Evolutionary conservation across 2,888 invertebrate genomes (phyloP), one percentile per base, ranked within the genome.

Genomic region (Leistus spinibarbis): DNA sequence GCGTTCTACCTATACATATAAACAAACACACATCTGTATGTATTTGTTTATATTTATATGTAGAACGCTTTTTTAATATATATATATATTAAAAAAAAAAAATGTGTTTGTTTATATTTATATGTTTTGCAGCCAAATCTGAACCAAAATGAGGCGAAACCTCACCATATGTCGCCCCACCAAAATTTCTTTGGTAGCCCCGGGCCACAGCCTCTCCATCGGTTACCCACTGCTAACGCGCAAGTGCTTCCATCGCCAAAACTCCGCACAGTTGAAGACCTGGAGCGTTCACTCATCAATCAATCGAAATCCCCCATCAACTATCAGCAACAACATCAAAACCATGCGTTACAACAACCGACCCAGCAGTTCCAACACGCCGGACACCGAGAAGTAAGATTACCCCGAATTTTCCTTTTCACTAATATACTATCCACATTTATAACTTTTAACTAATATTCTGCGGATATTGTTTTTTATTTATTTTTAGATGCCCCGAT

Each of bases 221-320:
- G 54, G 40, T 27, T n/a, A 24, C 66, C 40, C 13, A 13, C 4
- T 17, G 65, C 40, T 23, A 40, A 53, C 76, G 79, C 63, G 80
- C 80, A 23, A 84, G 40, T 40, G 40, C 40, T 40, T 40, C 40
- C 40, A 40, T 22, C 19, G 17, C 60, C 60, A 22, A 92, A 91
- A 86, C 90, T 91, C 57, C 90, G 91, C 82, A 92, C 92, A 0
- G 91, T 93, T 7, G 92, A 93, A 81, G 93, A 93, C 82, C 79
- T 93, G 81, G 93, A 93, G 82, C 87, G 91, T 57, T 91, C 90
- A 79, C 85, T 93, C 71, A 88, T 91, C 0, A 89, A 89, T 78
- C 86, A 86, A 64, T 27, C 67, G 1, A 76, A 80, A 77, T 65
- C 80, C 79, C 20, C 53, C 53, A 67, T 73, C 80, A 79, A 53